These are phyloP conservation scores for Argyrosomus regius DNA, from an alignment of 2,797 vertebrate genomes.

Conservation along the genomic window DNA sequence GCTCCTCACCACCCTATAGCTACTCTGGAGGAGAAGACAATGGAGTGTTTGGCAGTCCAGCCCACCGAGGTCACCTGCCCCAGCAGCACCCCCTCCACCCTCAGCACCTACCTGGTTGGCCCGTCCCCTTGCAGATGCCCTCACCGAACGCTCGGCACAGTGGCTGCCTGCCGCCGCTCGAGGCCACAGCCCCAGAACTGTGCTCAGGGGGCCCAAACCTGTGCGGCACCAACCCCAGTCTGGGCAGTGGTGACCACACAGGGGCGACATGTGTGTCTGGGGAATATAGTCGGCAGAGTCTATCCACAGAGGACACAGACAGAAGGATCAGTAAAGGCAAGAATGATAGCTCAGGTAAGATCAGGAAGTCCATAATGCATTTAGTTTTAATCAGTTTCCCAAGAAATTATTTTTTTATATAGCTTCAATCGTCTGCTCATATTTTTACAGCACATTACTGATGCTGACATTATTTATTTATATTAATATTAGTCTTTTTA, in stretches of 20 bases:
- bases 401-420: background rate
- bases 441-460: background rate
- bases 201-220: slow-evolving; percentile 78
- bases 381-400: background rate
- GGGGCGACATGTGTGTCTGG: slow-evolving; percentile 86
- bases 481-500: background rate
- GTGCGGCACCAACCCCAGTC: slow-evolving; percentile 82
- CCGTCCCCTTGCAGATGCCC: slow-evolving; percentile 89
- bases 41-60: slow-evolving; percentile 86
- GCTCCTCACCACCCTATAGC: slow-evolving; percentile 90
- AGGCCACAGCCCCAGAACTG: slow-evolving; percentile 77
- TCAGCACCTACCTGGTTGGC: slow-evolving; percentile 87
- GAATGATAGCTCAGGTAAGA: slow-evolving; percentile 91
- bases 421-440: background rate
- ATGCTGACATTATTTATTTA: background rate
- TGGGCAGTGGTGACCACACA: slow-evolving; percentile 85
- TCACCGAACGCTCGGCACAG: slow-evolving; percentile 85
- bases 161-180: slow-evolving; percentile 86
- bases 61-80: slow-evolving; percentile 84
- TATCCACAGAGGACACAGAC: slow-evolving; percentile 88
- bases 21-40: slow-evolving; percentile 87
- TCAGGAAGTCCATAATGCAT: background rate
- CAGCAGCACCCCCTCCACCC: slow-evolving; percentile 87
- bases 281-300: slow-evolving; percentile 88
- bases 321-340: slow-evolving; percentile 88